Conservation (phyloP, 2,797 vertebrate genomes). For the Anguilla pacifica region DNA sequence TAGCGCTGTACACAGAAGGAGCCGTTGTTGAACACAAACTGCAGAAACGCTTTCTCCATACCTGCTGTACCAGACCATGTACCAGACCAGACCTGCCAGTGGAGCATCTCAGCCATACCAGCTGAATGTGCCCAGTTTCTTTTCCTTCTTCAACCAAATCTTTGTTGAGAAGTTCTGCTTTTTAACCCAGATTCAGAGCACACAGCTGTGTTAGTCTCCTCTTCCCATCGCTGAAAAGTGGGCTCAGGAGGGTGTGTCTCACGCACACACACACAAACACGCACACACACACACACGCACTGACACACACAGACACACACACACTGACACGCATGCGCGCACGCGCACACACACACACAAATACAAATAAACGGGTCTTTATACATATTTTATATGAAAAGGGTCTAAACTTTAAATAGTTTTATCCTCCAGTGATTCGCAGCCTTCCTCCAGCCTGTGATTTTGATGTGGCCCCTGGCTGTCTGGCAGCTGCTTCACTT, state of each 20-base stretch:
- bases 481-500: constrained; percentile 3
- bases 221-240: neutral
- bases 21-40: neutral
- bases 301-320: too few relatives aligned
- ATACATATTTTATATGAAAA: constrained; percentile 28
- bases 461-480: constrained; percentile 18
- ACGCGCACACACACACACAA: neutral
- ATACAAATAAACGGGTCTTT: constrained; percentile 14
- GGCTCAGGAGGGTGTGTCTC: too few relatives aligned
- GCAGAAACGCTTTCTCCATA: neutral
- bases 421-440: constrained; percentile 12
- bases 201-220: neutral
- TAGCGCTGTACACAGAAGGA: neutral
- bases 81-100: too few relatives aligned
- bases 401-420: constrained; percentile 24
- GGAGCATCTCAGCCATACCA: neutral
- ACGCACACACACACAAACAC: too few relatives aligned
- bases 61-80: neutral
- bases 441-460: constrained; percentile 1
- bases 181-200: neutral
- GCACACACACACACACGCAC: too few relatives aligned
- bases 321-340: too few relatives aligned
- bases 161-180: neutral
- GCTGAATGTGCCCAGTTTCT: neutral
- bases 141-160: too few relatives aligned